phyloP scores from a whole-genome alignment of 2,113 vertebrate genomes.

The Muscicapa adusta region DNA sequence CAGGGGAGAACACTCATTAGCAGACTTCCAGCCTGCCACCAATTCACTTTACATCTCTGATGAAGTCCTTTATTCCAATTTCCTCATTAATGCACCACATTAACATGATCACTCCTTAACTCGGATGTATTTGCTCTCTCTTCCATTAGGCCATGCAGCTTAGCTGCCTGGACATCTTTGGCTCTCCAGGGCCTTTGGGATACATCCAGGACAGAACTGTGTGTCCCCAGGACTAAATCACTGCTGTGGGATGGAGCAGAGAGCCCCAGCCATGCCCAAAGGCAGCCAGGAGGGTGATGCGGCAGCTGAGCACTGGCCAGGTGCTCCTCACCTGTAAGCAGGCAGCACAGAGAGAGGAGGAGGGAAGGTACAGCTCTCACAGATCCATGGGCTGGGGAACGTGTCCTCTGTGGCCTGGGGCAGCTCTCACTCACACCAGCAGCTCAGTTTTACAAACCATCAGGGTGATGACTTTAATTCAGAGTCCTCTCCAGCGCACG shows the following conservation, averaged over 20 bases:
- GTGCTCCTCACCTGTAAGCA: not conserved
- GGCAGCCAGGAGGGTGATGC: not conserved
- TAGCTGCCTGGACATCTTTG: not conserved
- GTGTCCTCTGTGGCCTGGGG: not conserved
- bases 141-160: not conserved
- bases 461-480: not conserved
- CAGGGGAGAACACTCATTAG: not conserved
- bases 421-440: not conserved
- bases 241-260: not conserved
- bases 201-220: not conserved
- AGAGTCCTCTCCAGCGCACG: not conserved
- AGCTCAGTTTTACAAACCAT: not conserved
- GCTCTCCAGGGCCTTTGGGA: not conserved
- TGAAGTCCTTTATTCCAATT: not conserved
- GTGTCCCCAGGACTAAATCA: not conserved
- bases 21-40: not conserved
- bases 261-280: not conserved
- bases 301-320: not conserved
- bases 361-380: not conserved
- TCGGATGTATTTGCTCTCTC: not conserved
- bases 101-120: not conserved
- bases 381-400: not conserved
- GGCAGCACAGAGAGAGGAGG: not conserved
- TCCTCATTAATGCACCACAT: not conserved
- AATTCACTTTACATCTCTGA: not conserved